These are phyloP conservation scores for Sarcoramphus papa DNA, from an alignment of 2,797 vertebrate genomes.

Conservation along the genomic window DNA sequence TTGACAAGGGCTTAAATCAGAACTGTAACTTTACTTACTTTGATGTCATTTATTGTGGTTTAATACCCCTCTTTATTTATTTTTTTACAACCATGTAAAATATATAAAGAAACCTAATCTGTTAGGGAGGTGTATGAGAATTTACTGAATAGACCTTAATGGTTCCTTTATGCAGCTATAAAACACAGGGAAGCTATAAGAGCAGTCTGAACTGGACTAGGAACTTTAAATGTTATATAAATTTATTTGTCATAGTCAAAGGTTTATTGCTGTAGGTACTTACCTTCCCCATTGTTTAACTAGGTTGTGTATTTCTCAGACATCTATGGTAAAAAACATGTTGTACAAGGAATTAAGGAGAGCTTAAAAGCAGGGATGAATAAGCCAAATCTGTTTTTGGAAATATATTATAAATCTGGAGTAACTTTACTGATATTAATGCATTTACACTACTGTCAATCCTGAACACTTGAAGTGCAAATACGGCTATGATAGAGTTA, in stretches of 20 bases:
- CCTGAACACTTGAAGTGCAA: neutral
- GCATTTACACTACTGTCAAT: neutral
- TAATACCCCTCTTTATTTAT: slow-evolving; percentile 42
- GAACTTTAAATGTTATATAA: slow-evolving; percentile 20
- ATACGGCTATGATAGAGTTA: neutral
- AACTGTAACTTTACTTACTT: slow-evolving; percentile 24
- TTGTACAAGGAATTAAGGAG: neutral
- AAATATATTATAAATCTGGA: neutral
- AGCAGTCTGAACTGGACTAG: neutral
- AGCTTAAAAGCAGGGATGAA: neutral
- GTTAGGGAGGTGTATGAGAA: slow-evolving; percentile 24
- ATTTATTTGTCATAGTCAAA: slow-evolving; percentile 34
- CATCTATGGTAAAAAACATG: neutral
- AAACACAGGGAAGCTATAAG: slow-evolving; percentile 39
- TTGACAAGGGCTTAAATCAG: slow-evolving; percentile 57
- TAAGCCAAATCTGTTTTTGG: neutral
- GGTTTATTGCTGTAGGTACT: slow-evolving; percentile 46
- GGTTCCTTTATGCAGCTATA: slow-evolving; percentile 41
- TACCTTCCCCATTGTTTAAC: slow-evolving; percentile 39
- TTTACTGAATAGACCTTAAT: slow-evolving; percentile 37
- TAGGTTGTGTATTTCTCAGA: slow-evolving; percentile 21
- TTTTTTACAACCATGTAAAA: slow-evolving; percentile 51
- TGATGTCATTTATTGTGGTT: slow-evolving; percentile 47
- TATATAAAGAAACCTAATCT: slow-evolving; percentile 42
- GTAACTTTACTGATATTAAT: neutral